Base-by-base conservation (phyloP, 2,888 invertebrate species). In the Drosophila mimica region DNA sequence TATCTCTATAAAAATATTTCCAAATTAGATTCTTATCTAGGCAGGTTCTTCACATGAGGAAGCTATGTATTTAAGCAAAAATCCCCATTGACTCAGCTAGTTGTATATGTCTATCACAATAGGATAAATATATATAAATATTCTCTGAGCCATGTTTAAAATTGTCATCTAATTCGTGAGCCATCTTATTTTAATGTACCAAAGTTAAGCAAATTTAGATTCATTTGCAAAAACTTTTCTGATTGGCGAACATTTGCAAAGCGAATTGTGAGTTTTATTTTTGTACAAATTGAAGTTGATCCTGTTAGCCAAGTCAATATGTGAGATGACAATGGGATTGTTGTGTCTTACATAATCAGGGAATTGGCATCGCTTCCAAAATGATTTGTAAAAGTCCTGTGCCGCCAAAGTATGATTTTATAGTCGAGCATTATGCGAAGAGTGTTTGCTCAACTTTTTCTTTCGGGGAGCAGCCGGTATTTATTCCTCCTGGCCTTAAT, bases 401-500 rank as follows among this genome's bases (percentile, higher is more conserved):
- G 7, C 11, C 3, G 20, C 9, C 31, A 17, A 43, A 43, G 40
- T 30, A 31, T 43, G 15, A 43, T 57, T 31, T 57, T 15, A 57
- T 15, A 43, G 31, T 20, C 20, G 20, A 31, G 31, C 30, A 57
- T 57, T 28, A n/a, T 28, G 25, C 28, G 28, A 38, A 49, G 46
- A 30, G 49, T 52, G 52, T 71, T 72, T 64, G 51, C 48, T 62
- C 53, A 57, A 57, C 40, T 51, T 33, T 49, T 57, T 46, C 34
- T 25, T 25, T 25, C 3, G 1, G 71, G 40, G 57, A 58, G 1
- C 74, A 65, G 74, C 20, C 58, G 46, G 25, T 48, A 20, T 34
- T 20, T 56, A n/a, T 38, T n/a, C 28, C 36, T 28, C 30, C 52
- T 28, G 52, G 40, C 56, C 68, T 43, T 74, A 74, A 74, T 74